Conservation (phyloP, 2,888 invertebrate genomes). For the Calameuta idolon region DNA sequence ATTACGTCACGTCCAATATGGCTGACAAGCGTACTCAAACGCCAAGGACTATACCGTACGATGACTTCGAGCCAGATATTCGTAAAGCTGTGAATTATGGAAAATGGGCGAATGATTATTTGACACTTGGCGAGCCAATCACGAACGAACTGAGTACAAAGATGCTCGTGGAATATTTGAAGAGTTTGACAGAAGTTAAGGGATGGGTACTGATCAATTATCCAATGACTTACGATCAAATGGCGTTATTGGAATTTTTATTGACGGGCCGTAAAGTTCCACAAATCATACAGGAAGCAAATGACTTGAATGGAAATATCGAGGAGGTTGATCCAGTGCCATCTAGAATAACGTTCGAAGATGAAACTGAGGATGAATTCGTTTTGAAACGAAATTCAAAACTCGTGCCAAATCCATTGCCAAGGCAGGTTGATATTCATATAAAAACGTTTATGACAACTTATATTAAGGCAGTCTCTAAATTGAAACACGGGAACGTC, state of each 20-base stretch:
- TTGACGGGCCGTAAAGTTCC: conserved; percentile 71
- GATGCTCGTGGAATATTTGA: conserved; percentile 74
- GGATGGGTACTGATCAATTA: conserved; percentile 77
- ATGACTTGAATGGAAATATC: conserved; percentile 46
- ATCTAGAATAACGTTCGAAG: conserved; percentile 60
- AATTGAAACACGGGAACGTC: conserved; percentile 21
- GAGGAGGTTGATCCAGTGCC: conserved; percentile 41
- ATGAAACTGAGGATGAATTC: conserved; percentile 65
- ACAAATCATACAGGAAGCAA: conserved; percentile 64
- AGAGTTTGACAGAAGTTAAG: conserved; percentile 66
- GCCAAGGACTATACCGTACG: conserved; percentile 72
- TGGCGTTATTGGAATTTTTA: conserved; percentile 72
- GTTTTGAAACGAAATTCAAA: conserved; percentile 67
- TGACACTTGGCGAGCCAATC: conserved; percentile 70
- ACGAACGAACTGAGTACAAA: conserved; percentile 71
- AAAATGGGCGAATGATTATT: conserved; percentile 70
- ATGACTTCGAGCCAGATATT: conserved; percentile 68
- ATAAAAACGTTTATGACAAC: conserved; percentile 72
- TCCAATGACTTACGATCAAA: conserved; percentile 72
- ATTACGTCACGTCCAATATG: conserved; percentile 19
- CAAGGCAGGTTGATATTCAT: conserved; percentile 56
- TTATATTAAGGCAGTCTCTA: conserved; percentile 68
- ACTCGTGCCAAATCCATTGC: conserved; percentile 70
- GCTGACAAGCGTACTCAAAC: conserved; percentile 72
- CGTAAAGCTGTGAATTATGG: conserved; percentile 71